A percentile compares a stretch with the other conserved stretches of the same genome.
Evolutionary conservation across 1,140 invertebrate species (phyloP).

Genomic region (Lasioglossum baleicum): DNA sequence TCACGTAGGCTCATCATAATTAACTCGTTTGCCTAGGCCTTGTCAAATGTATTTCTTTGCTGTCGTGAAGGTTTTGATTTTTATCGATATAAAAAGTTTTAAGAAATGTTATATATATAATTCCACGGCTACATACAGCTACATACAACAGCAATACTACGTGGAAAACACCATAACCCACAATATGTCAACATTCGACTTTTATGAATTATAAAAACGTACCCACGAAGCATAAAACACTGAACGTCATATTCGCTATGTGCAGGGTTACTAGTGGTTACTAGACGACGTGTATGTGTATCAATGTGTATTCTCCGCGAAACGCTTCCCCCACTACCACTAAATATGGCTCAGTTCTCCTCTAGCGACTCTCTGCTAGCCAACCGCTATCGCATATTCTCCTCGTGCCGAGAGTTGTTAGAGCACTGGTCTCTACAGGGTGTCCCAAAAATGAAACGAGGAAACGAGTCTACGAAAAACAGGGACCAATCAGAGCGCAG

Average conservation of each 20-base stretch:
- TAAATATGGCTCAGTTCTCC: no score
- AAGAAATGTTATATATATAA: background rate
- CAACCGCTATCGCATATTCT: no score
- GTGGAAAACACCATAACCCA: constrained; percentile 12
- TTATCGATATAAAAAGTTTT: background rate
- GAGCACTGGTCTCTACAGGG: no score
- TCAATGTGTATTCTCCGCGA: no score
- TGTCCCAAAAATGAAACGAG: no score
- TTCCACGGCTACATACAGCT: constrained; percentile 3
- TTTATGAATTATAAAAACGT: constrained; percentile 37
- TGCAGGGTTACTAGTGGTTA: no score
- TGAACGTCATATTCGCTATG: constrained; percentile 4
- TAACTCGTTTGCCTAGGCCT: constrained; percentile 5
- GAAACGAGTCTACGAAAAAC: no score
- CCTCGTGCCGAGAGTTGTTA: no score
- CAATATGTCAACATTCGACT: constrained; percentile 39
- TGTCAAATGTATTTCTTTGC: background rate
- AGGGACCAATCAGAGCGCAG: no score
- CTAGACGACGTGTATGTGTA: no score
- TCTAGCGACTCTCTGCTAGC: no score
- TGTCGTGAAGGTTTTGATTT: background rate
- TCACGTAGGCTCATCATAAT: constrained; percentile 85
- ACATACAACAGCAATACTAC: constrained; percentile 11
- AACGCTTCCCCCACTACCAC: no score
- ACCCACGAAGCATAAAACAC: constrained; percentile 25